These are phyloP conservation scores for Drosophila atripex DNA, from an alignment of 2,888 invertebrate species.

Conservation along the genomic window DNA sequence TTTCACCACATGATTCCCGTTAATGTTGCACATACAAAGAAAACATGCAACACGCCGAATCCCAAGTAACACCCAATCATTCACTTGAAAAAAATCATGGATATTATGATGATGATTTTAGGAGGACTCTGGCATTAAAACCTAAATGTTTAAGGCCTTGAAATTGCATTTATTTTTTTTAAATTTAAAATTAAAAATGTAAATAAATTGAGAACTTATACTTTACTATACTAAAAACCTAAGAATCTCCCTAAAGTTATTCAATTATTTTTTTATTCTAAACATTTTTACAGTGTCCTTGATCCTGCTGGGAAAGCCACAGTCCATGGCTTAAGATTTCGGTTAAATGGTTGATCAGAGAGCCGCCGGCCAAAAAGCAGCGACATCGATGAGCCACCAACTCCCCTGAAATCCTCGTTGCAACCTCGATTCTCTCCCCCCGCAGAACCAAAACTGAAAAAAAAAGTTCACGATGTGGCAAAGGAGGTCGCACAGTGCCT, in stretches of 20 bases:
- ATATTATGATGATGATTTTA: too few relatives aligned
- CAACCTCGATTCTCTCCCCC: not conserved
- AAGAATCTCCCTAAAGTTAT: too few relatives aligned
- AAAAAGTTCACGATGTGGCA: conserved; percentile 62
- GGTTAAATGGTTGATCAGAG: conserved; percentile 25
- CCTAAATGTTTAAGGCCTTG: too few relatives aligned
- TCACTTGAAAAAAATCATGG: conserved; percentile 3
- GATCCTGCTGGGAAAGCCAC: conserved; percentile 32
- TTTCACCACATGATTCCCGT: conserved; percentile 62
- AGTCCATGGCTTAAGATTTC: conserved; percentile 35
- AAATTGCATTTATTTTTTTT: too few relatives aligned
- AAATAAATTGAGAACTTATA: too few relatives aligned
- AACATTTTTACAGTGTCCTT: conserved; percentile 13
- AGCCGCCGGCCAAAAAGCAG: conserved; percentile 11
- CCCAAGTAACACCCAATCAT: conserved; percentile 31
- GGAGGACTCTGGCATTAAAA: too few relatives aligned
- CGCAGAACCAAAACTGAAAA: conserved; percentile 3
- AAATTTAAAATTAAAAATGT: too few relatives aligned
- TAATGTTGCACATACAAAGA: conserved; percentile 45
- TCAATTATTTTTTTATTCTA: not conserved
- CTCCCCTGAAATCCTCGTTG: conserved; percentile 17
- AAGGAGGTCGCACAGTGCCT: conserved; percentile 67
- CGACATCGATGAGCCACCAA: conserved; percentile 43
- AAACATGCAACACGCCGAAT: conserved; percentile 42
- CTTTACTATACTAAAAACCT: too few relatives aligned